Percentiles rank a stretch among this genome's conserved stretches.
phyloP scores from a whole-genome alignment of 2,888 invertebrate genomes.

The Morinoia aosen region DNA sequence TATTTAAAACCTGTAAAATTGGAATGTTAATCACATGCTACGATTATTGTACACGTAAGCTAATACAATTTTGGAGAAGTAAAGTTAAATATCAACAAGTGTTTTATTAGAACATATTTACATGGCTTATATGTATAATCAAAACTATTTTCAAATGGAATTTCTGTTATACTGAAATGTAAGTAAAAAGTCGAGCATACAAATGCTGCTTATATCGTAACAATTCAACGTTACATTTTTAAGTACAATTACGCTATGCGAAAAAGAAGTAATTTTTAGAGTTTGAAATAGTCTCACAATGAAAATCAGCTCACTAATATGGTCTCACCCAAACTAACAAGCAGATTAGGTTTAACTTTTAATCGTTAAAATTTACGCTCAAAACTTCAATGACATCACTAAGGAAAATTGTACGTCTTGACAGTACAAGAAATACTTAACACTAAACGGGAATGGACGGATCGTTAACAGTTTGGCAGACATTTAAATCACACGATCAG shows the following conservation, averaged over 20 bases:
- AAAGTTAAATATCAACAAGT: background rate
- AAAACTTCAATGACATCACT: background rate
- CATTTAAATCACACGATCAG: background rate
- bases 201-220: background rate
- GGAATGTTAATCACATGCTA: background rate
- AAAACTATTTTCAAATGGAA: background rate
- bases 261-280: background rate
- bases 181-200: background rate
- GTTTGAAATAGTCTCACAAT: background rate
- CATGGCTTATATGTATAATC: background rate
- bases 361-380: background rate
- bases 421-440: background rate
- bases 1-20: background rate
- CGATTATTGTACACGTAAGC: background rate
- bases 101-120: background rate
- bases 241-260: background rate
- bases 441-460: background rate
- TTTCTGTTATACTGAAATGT: background rate
- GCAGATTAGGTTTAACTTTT: background rate
- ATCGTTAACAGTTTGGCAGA: background rate
- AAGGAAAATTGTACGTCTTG: background rate
- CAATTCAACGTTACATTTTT: background rate
- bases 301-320: background rate
- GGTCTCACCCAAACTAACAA: background rate
- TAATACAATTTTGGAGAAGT: conserved; percentile 21